Evolutionary conservation across 2,888 invertebrate species (phyloP), one percentile per base, ranked within the genome.

Genomic region (Sicus ferrugineus): DNA sequence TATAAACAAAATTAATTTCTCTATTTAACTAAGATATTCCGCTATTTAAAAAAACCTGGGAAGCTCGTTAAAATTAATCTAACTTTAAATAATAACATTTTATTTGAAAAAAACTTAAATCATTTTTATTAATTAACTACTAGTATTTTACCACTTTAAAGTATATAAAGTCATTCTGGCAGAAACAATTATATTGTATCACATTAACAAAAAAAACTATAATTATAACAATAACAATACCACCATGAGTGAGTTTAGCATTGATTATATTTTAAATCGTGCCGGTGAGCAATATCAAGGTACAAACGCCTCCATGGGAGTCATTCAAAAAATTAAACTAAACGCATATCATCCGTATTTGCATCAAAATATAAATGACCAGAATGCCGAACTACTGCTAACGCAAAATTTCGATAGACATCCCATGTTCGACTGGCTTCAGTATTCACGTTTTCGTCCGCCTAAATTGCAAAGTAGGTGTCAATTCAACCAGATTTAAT

Each of bases 391-490:
- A 70, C 42, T 67, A 69, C 19, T 63, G 63, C n/a, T 62, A 54
- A 54, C 66, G 72, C n/a, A 28, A 71, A n/a, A n/a, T 58, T 70
- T 73, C 6, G 77, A 78, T 14, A 76, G 76, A 21, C 74, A 76
- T 26, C 64, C 79, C 31, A 80, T 83, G 72, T 85, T 84, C 76
- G 86, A 89, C 70, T 92, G 92, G 92, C 83, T 92, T 34, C 88
- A 89, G 65, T 92, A 91, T 76, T 91, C 91, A 0, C 86, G 92
- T 72, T 92, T 91, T 79, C 88, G 88, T 78, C 92, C 92, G 21
- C 92, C 92, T 21, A 91, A 89, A 83, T 78, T 92, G 59, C 89
- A 89, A 66, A 86, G 91, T 87, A 87, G 88, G 87, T 86, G 63
- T n/a, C 21, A 30, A 23, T 9, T 31, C n/a, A n/a, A n/a, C n/a